Percentiles rank a stretch among this genome's conserved stretches.
Conservation (phyloP, 2,797 vertebrate species). For the Diceros bicornis region DNA sequence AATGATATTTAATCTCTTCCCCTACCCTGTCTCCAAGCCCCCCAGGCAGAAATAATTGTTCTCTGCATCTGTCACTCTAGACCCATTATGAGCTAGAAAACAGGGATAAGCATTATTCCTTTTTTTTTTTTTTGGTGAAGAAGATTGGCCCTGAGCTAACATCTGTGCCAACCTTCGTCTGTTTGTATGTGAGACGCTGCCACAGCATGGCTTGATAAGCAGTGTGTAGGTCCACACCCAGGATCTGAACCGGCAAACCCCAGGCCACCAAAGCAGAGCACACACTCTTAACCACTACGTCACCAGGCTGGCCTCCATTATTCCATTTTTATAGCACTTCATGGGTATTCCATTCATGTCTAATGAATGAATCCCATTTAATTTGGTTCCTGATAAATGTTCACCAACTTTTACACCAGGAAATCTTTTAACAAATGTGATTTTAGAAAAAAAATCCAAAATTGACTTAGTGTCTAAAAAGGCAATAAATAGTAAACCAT, state of each 20-base stretch:
- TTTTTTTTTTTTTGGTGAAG: neutral
- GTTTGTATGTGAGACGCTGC: no score
- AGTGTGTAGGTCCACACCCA: no score
- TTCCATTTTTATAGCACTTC: neutral
- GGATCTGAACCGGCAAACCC: no score
- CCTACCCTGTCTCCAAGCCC: neutral
- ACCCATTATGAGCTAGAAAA: neutral
- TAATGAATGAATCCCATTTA: conserved; percentile 16
- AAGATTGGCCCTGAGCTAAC: no score
- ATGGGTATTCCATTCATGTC: neutral
- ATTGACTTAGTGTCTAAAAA: conserved; percentile 38
- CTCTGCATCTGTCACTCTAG: neutral
- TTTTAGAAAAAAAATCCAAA: neutral
- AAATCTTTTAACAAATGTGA: neutral
- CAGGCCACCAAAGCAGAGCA: no score
- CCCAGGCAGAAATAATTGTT: neutral
- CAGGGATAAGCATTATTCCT: neutral
- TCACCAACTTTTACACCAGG: neutral
- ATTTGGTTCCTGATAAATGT: neutral
- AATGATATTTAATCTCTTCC: neutral
- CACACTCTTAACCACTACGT: no score
- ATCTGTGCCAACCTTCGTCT: no score
- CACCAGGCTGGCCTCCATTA: neutral
- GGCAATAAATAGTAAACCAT: neutral
- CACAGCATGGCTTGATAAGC: no score